These are phyloP conservation scores for Bugulina stolonifera DNA, from an alignment of 2,888 invertebrate species.

Conservation along the genomic window DNA sequence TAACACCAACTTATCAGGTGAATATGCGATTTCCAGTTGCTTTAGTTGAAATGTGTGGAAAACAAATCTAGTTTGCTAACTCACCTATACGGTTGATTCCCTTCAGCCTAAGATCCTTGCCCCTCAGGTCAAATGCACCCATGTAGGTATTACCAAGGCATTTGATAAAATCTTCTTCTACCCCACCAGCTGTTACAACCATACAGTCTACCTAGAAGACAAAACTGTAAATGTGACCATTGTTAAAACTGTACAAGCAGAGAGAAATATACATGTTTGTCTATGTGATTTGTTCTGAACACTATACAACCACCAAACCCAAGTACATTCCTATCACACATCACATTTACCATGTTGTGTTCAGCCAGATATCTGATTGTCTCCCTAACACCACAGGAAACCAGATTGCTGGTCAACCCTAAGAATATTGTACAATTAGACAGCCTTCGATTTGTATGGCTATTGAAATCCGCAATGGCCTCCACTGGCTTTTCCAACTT, in stretches of 20 bases:
- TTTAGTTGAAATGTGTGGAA: no score
- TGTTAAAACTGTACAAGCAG: no score
- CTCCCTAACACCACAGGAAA: slow-evolving; percentile 89
- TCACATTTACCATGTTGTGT: slow-evolving; percentile 66
- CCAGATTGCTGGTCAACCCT: slow-evolving; percentile 94
- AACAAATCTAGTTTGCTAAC: no score
- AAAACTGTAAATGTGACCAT: no score
- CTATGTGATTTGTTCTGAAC: no score
- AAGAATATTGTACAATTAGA: slow-evolving; percentile 84
- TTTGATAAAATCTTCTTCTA: slow-evolving; percentile 98
- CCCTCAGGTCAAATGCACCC: slow-evolving; percentile 81
- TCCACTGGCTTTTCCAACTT: slow-evolving; percentile 66
- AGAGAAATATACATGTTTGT: no score
- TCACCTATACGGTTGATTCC: slow-evolving; percentile 81
- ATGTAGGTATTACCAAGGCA: slow-evolving; percentile 89
- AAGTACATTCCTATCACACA: no score
- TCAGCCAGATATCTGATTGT: slow-evolving; percentile 79
- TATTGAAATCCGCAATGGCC: slow-evolving; percentile 64
- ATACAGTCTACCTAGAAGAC: slow-evolving; percentile 82
- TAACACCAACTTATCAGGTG: no score
- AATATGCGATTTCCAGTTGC: no score
- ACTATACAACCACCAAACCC: no score
- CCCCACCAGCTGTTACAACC: slow-evolving; percentile 93
- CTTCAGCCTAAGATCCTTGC: slow-evolving; percentile 67
- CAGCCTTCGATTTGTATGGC: slow-evolving; percentile 56